Evolutionary conservation across 2,113 vertebrate genomes (phyloP).

Genomic region (Nymphicus hollandicus): DNA sequence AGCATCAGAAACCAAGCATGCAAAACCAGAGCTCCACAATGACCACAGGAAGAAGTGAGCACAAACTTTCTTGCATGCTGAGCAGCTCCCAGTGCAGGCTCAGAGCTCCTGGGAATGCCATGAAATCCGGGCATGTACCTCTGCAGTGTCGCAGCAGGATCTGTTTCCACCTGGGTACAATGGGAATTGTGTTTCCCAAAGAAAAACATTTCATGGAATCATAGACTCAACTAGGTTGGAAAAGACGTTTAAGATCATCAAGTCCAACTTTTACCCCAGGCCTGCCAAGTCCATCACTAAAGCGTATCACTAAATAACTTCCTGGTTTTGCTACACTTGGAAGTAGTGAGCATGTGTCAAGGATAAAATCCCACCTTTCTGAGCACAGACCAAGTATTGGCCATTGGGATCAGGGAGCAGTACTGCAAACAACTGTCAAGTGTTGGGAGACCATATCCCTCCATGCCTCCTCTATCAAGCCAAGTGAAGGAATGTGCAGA

Average conservation of each 20-base stretch:
- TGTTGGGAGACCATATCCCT: neutral
- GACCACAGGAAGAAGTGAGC: neutral
- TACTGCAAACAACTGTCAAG: neutral
- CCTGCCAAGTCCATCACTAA: neutral
- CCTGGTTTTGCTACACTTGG: neutral
- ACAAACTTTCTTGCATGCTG: neutral
- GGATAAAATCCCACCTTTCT: neutral
- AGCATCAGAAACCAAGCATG: neutral
- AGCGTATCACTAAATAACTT: neutral
- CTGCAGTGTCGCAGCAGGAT: accelerated
- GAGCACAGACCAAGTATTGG: neutral
- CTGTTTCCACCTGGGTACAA: neutral
- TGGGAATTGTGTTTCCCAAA: neutral
- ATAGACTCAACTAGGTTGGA: neutral
- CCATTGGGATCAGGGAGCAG: neutral
- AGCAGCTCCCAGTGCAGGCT: neutral
- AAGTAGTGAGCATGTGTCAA: neutral
- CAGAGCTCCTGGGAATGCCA: neutral
- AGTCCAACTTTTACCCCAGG: neutral
- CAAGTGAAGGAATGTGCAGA: neutral
- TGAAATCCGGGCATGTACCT: accelerated
- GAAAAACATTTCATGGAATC: neutral
- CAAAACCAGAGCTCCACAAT: neutral
- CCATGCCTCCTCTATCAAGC: neutral
- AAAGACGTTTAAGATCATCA: neutral